Evolutionary conservation across 2,797 vertebrate species (phyloP), one percentile per base, ranked within the genome.

Genomic region (Enteromius argenteus): DNA sequence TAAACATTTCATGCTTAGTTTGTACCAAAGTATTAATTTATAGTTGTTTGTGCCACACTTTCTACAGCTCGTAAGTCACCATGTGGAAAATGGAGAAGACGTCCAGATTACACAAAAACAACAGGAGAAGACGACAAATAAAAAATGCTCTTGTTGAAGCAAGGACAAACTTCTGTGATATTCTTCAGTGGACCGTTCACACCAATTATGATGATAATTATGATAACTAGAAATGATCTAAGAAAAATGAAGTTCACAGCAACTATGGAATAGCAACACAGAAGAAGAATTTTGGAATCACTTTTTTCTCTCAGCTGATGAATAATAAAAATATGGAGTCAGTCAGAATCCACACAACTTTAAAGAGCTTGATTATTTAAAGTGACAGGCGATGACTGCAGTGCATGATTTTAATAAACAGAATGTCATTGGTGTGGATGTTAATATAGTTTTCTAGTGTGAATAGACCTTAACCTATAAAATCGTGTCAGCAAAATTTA

Each of bases 51-150:
- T 66, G 14, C 15, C 1, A 11, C 94, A 93, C 92, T 94, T 92
- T 91, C 92, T 94, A 93, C 94, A 94, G 94, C 94, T 95, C 91
- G 94, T 92, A 94, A 94, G 91, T 91, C 93, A 95, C 92, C 93
- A 92, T 91, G 92, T 93, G 93, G 94, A 95, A 91, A 95, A 93
- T 91, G 93, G 92, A 93, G 92, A 91, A 93, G 92, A 94, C 92
- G 91, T 95, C 92, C 94, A 94, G 92, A 93, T 94, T 92, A 92
- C 91, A 91, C 93, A 91, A 91, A 87, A 93, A 93, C 92, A 93
- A 89, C 90, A 91, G 89, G 91, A 92, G 88, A 92, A 93, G 90
- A 89, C 88, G 89, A 86, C 84, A 86, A 91, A 91, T 89, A 90
- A 89, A 90, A 87, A 81, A 37, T 92, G 92, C 84, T 89, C 89